These are phyloP conservation scores for Pangasianodon gigas DNA, from an alignment of 2,113 vertebrate genomes.

Conservation along the genomic window DNA sequence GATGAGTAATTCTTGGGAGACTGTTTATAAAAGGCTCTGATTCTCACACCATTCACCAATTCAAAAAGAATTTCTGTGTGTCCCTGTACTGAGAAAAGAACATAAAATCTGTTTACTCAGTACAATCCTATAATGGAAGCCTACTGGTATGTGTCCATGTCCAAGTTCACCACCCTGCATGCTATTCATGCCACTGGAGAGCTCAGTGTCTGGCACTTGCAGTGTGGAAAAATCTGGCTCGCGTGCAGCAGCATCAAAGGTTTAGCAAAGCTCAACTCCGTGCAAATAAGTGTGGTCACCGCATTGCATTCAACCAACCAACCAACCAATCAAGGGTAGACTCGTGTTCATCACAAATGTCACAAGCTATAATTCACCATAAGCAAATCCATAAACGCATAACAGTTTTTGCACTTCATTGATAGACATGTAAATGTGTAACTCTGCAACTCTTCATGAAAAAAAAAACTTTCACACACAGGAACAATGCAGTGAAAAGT, in stretches of 20 bases:
- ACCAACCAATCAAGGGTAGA: background rate
- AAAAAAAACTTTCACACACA: background rate
- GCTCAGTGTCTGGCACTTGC: background rate
- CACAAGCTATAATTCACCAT: background rate
- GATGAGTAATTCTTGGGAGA: background rate
- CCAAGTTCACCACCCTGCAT: background rate
- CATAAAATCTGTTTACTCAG: background rate
- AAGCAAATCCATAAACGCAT: background rate
- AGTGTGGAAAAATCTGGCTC: background rate
- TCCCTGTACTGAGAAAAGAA: background rate
- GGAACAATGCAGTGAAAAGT: background rate
- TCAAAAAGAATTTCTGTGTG: background rate
- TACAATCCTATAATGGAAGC: background rate
- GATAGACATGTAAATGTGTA: background rate
- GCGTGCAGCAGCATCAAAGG: background rate
- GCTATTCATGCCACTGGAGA: background rate
- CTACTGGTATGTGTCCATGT: background rate
- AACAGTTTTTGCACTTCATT: background rate
- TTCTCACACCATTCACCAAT: background rate
- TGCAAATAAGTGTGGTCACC: background rate
- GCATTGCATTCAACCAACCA: background rate
- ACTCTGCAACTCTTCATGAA: background rate
- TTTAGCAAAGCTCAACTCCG: background rate
- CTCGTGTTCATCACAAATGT: background rate
- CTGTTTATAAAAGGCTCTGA: background rate